A percentile compares a stretch with the other conserved stretches of the same genome.
Evolutionary conservation across 2,888 invertebrate species (phyloP).

Genomic region (Petrophora chlorosata): DNA sequence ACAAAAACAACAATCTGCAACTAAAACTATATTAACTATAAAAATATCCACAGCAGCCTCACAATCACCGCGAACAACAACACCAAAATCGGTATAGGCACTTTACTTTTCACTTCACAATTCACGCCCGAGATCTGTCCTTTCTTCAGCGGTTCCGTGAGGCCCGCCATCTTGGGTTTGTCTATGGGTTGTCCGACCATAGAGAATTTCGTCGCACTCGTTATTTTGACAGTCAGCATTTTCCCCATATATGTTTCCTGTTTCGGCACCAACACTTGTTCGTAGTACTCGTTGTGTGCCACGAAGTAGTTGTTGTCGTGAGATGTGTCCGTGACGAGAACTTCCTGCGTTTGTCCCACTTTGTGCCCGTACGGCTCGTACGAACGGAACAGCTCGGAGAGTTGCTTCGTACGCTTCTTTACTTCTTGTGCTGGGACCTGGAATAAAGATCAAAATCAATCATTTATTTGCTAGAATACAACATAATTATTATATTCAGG

Average conservation of each 20-base stretch:
- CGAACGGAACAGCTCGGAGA: slow-evolving; percentile 95
- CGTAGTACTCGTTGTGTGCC: slow-evolving; percentile 97
- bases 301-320: slow-evolving; percentile 96
- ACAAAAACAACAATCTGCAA: slow-evolving; percentile 31
- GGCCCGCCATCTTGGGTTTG: slow-evolving; percentile 79
- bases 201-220: slow-evolving; percentile 88
- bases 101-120: slow-evolving; percentile 33
- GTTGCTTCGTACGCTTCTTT: slow-evolving; percentile 93
- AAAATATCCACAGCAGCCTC: slow-evolving; percentile 71
- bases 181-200: slow-evolving; percentile 88
- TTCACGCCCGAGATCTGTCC: slow-evolving; percentile 84
- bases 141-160: slow-evolving; percentile 79
- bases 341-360: slow-evolving; percentile 87
- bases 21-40: slow-evolving; percentile 50
- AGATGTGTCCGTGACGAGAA: slow-evolving; percentile 96
- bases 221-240: slow-evolving; percentile 90
- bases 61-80: slow-evolving; percentile 69
- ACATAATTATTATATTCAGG: too few relatives aligned
- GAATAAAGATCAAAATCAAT: neutral
- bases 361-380: slow-evolving; percentile 92
- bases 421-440: slow-evolving; percentile 93
- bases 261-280: slow-evolving; percentile 93
- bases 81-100: slow-evolving; percentile 62
- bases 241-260: slow-evolving; percentile 91
- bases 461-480: too few relatives aligned